Base-by-base conservation (phyloP, 2,888 invertebrate species). In the Philhelius pedissequus region DNA sequence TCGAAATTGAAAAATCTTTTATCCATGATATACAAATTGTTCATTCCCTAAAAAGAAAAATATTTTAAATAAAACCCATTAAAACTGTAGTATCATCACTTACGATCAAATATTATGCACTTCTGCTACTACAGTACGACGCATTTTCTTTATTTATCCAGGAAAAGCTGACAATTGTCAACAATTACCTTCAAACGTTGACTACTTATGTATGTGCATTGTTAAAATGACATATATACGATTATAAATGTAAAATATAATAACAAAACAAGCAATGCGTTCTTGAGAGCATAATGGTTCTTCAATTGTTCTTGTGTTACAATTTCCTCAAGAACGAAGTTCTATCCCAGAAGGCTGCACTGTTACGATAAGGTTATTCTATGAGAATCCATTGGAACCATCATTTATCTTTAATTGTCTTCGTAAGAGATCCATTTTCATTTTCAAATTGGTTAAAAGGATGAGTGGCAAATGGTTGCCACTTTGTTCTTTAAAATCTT, bases 341-440 rank as follows among this genome's bases (percentile, higher is more conserved):
- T 68, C 18, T 43, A 27, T 27, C 15, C 9, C 15, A 15, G 15
- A 52, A 27, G n/a, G 8, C n/a, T 9, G 22, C 25, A n/a, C n/a
- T 22, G 4, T 13, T 7, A 40, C 25, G 52, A 52, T 52, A 27
- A 52, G 15, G 8, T 32, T 43, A 30, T 62, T 60, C 35, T 56
- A 60, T 73, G 77, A 60, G 56, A 73, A 77, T 69, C 56, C 73
- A 83, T 69, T 83, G 82, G 54, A 77, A 74, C 62, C 73, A 78
- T 69, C 73, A 78, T 56, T 78, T 74, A 74, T 68, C 52, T 83
- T 38, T 78, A 83, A 83, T 83, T 77, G 77, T 54, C 68, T 78
- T 78, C 54, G 32, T 35, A 62, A 56, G 20, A 27, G 43, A 62
- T 69, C 13, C 64, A 74, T 56, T 73, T 78, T 73, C 48, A 56